These are phyloP conservation scores for Porites lobata DNA, from an alignment of 92 coral and sea anemone genomes.

Conservation along the genomic window DNA sequence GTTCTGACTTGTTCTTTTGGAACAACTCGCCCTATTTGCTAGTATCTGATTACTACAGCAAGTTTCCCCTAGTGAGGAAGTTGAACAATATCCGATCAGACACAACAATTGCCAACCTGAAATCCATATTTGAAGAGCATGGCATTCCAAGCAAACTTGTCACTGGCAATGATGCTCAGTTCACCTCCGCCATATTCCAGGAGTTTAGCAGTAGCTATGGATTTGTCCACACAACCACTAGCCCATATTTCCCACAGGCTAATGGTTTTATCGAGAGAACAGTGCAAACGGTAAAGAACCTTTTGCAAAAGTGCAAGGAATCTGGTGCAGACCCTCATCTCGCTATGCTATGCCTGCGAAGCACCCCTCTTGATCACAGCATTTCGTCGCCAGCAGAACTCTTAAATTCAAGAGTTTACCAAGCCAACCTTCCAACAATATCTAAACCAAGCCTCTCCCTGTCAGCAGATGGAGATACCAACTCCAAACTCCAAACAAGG, in stretches of 20 bases:
- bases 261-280: constrained; percentile 75
- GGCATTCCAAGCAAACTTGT: constrained; percentile 69
- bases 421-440: constrained; percentile 75
- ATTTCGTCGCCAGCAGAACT: constrained; percentile 78
- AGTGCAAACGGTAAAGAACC: constrained; percentile 64
- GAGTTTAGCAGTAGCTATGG: constrained; percentile 66
- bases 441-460: constrained; percentile 41
- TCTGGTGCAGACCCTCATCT: constrained; percentile 76
- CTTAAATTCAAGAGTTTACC: constrained; percentile 72
- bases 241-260: constrained; percentile 73
- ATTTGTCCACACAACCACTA: constrained; percentile 53
- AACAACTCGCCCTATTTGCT: constrained; percentile 64
- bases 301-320: constrained; percentile 73
- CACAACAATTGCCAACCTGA: constrained; percentile 63
- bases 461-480: constrained; percentile 37
- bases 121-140: constrained; percentile 76
- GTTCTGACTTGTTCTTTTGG: constrained; percentile 76
- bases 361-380: constrained; percentile 73
- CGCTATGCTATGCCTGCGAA: constrained; percentile 82
- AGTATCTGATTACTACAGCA: constrained; percentile 72
- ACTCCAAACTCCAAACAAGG: constrained; percentile 51
- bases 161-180: constrained; percentile 78
- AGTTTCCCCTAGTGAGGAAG: constrained; percentile 66
- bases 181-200: constrained; percentile 68
- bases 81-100: constrained; percentile 59